Evolutionary conservation across 92 coral and sea anemone species (phyloP).

Genomic region (Paramuricea clavata): DNA sequence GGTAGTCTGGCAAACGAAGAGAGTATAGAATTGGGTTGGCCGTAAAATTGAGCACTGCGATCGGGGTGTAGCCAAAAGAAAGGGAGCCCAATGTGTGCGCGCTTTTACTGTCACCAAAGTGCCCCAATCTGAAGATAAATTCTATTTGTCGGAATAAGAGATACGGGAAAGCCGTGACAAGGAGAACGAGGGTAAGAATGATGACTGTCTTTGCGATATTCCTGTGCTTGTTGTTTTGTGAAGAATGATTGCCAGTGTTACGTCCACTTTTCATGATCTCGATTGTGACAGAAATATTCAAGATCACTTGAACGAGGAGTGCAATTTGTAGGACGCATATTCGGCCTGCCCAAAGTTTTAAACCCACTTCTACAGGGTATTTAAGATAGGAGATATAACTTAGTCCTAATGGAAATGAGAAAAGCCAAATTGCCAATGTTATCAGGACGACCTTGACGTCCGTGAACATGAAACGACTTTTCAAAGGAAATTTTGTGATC

Average conservation of each 20-base stretch:
- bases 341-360: background rate
- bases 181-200: constrained; percentile 5
- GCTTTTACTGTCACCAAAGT: background rate
- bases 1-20: constrained; percentile 29
- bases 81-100: background rate
- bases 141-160: constrained; percentile 15
- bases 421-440: constrained; percentile 79
- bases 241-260: background rate
- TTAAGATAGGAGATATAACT: background rate
- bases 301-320: constrained; percentile 1
- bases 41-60: constrained; percentile 14
- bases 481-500: constrained; percentile 36
- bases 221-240: constrained; percentile 7
- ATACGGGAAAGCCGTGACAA: constrained; percentile 28
- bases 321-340: constrained; percentile 23
- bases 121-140: background rate
- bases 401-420: constrained; percentile 63
- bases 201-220: constrained; percentile 34
- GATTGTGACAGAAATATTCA: background rate
- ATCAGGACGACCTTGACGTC: constrained; percentile 66
- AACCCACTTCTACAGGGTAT: background rate
- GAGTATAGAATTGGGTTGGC: constrained; percentile 39
- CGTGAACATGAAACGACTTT: constrained; percentile 21
- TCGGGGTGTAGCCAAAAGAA: background rate
- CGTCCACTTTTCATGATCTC: constrained; percentile 24